Evolutionary conservation across 1,140 invertebrate species (phyloP).

Genomic region (Drosophila ficusphila): DNA sequence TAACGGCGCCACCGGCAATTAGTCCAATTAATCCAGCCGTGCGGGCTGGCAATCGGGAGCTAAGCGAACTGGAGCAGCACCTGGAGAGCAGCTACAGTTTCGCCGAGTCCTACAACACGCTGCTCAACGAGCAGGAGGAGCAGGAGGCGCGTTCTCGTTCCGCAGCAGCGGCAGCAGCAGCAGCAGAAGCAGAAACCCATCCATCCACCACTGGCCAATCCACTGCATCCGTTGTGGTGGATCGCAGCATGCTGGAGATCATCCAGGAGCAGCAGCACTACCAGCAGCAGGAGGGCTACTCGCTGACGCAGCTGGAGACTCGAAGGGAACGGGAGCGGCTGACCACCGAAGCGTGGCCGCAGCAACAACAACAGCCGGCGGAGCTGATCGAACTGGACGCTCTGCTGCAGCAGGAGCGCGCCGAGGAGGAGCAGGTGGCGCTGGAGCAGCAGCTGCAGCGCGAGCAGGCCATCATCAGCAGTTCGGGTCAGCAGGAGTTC

Average conservation of each 20-base stretch:
- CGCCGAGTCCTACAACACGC: slow-evolving; percentile 78
- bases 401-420: slow-evolving; percentile 75
- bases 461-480: slow-evolving; percentile 36
- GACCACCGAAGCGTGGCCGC: neutral
- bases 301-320: slow-evolving; percentile 77
- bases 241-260: slow-evolving; percentile 63
- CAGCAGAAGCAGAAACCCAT: slow-evolving; percentile 12
- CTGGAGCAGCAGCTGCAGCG: slow-evolving; percentile 52
- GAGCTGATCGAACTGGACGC: slow-evolving; percentile 70
- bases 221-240: slow-evolving; percentile 28
- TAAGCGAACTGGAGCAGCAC: slow-evolving; percentile 29
- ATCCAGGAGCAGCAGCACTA: slow-evolving; percentile 77
- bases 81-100: slow-evolving; percentile 70
- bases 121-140: slow-evolving; percentile 62
- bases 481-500: slow-evolving; percentile 22
- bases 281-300: slow-evolving; percentile 80
- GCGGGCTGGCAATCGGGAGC: neutral
- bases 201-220: slow-evolving; percentile 5
- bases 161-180: slow-evolving; percentile 1
- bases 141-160: slow-evolving; percentile 23
- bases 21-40: neutral
- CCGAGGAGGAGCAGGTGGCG: slow-evolving; percentile 76
- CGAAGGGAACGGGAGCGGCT: slow-evolving; percentile 37
- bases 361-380: slow-evolving; percentile 21
- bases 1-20: neutral